Percentiles rank a stretch among this genome's conserved stretches.
These are phyloP conservation scores for Thalassoma bifasciatum DNA, from an alignment of 2,113 vertebrate species.

Conservation along the genomic window DNA sequence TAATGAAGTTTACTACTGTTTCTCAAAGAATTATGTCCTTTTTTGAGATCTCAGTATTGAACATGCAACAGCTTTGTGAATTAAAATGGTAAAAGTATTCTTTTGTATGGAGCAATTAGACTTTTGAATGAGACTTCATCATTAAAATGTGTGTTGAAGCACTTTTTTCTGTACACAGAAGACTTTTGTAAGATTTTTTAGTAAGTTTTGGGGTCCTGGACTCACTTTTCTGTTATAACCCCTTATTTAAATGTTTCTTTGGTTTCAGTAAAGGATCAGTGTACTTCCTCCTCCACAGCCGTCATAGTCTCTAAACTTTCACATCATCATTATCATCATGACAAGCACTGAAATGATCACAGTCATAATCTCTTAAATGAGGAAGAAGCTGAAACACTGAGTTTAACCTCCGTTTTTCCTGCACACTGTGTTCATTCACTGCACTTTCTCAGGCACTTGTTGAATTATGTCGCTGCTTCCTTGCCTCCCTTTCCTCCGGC, in stretches of 20 bases:
- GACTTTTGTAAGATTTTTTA: not conserved
- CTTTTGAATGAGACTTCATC: too few species aligned
- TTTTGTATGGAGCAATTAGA: too few species aligned
- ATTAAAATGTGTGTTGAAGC: too few species aligned
- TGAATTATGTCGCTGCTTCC: constrained; percentile 27
- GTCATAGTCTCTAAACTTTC: constrained; percentile 1
- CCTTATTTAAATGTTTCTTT: not conserved
- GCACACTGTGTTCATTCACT: not conserved
- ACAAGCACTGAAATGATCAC: constrained; percentile 19
- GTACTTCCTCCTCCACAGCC: not conserved
- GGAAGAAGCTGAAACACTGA: constrained; percentile 29
- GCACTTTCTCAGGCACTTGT: constrained; percentile 28
- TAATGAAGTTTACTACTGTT: too few species aligned
- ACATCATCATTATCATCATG: constrained; percentile 13
- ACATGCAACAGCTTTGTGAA: too few species aligned
- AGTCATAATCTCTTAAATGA: constrained; percentile 6
- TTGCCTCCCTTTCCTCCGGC: not conserved
- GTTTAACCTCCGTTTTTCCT: constrained; percentile 12
- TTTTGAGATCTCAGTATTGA: too few species aligned
- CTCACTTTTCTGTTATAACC: not conserved
- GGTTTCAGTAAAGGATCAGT: not conserved
- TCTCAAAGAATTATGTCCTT: too few species aligned
- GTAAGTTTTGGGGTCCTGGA: too few species aligned
- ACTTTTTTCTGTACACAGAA: not conserved
- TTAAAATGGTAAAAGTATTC: too few species aligned